Evolutionary conservation across 2,113 vertebrate genomes (phyloP), one percentile per base, ranked within the genome.

Genomic region (Xiphorhynchus elegans): DNA sequence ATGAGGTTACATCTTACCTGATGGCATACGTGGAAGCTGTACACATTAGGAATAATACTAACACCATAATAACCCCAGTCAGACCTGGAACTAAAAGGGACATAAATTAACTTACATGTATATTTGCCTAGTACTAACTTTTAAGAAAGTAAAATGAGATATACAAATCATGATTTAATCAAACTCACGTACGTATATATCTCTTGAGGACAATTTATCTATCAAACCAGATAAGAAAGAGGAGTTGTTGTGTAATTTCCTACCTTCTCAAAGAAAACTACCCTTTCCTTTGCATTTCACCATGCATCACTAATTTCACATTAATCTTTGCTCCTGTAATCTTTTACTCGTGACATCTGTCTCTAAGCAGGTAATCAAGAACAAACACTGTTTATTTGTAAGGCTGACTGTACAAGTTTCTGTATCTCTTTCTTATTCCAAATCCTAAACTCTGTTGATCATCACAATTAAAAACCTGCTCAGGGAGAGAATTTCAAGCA

Each of bases 31-130:
- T 99, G 31, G 99, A 99, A 37, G 99, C 99, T 8, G 98, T 99
- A 79, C 98, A 98, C 99, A 99, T 99, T 25, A 99, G 97, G 94
- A 99, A 99, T 40, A 99, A 98, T 64, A 99, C 98, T 74, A 99
- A 92, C 39, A 99, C 99, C 99, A 99, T 98, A 78, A 99, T 95
- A 79, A 99, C 95, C 2, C 99, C 99, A 7, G 99, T 99, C 87
- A 99, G 93, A 78, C 99, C 99, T 72, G 99, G 99, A 97, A 99
- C 99, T 99, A 70, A 92, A 96, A 79, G 4, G 47, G 42, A 90
- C 74, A 73, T 21, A 75, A 26, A 24, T 31, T 26, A 74, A 90
- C 11, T 84, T 67, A 26, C 17, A 94, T 56, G 6, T 23, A 40
- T 23, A 66, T 42, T 73, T 70, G 25, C 37, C 53, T 77, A 55